A percentile compares a stretch with the other conserved stretches of the same genome.
These are phyloP conservation scores for Burhinus bistriatus DNA, from an alignment of 2,113 vertebrate genomes.

Conservation along the genomic window DNA sequence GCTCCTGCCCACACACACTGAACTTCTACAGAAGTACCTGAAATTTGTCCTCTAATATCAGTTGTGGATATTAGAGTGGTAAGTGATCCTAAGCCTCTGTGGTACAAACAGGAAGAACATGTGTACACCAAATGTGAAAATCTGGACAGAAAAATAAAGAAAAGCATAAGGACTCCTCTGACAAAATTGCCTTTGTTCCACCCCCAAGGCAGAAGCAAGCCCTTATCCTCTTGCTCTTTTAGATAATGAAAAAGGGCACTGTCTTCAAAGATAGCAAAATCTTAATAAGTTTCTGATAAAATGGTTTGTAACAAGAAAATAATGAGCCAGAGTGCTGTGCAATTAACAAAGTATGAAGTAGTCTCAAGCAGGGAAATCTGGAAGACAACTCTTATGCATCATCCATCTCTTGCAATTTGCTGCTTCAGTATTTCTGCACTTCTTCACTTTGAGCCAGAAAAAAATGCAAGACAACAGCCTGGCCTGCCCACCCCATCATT, in stretches of 20 bases:
- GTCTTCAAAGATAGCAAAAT: conserved; percentile 77
- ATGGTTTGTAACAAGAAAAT: not conserved
- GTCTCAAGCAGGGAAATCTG: not conserved
- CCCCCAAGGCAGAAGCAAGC: not conserved
- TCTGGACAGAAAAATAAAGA: not conserved
- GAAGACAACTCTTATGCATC: not conserved
- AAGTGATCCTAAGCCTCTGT: not conserved
- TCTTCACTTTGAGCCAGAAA: not conserved
- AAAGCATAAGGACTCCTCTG: not conserved
- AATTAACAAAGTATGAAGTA: not conserved
- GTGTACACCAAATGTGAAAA: not conserved
- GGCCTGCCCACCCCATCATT: not conserved
- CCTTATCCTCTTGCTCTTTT: conserved; percentile 80
- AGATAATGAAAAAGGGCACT: conserved; percentile 73
- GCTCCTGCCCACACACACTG: not conserved
- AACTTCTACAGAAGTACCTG: not conserved
- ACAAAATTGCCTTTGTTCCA: not conserved
- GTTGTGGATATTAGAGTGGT: not conserved
- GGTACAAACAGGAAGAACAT: not conserved
- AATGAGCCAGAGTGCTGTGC: not conserved
- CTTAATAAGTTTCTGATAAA: conserved; percentile 64
- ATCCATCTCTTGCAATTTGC: not conserved
- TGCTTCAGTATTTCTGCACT: not conserved
- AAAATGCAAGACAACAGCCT: not conserved
- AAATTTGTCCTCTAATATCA: not conserved